phyloP scores from a whole-genome alignment of 2,113 vertebrate genomes.

The Haemorhous mexicanus region DNA sequence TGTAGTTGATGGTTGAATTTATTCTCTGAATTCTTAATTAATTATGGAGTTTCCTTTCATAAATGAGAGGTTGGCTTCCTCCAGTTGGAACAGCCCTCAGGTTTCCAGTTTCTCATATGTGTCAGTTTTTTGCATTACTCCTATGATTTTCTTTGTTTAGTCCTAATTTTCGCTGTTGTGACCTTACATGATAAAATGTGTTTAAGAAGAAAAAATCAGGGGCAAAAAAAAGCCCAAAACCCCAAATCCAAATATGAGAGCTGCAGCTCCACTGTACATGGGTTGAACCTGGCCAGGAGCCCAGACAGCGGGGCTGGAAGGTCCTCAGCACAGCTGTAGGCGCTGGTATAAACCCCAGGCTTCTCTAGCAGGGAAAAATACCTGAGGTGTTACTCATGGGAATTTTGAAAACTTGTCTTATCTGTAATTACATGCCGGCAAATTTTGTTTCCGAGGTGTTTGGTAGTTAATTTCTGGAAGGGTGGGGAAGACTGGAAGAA shows the following conservation, averaged over 20 bases:
- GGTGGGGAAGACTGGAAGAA: neutral
- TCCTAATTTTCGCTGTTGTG: neutral
- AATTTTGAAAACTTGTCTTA: conserved; percentile 43
- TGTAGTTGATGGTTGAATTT: neutral
- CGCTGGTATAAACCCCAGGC: conserved; percentile 7
- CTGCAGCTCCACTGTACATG: neutral
- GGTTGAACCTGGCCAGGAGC: neutral
- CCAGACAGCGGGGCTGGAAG: neutral
- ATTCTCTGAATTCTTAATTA: neutral
- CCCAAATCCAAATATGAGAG: neutral
- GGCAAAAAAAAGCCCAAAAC: neutral
- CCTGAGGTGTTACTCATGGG: neutral
- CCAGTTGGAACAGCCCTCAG: neutral
- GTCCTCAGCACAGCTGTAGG: neutral
- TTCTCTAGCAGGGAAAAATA: conserved; percentile 37
- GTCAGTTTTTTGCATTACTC: neutral
- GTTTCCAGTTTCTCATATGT: neutral
- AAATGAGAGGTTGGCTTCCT: neutral
- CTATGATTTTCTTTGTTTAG: neutral
- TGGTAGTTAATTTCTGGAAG: conserved; percentile 55
- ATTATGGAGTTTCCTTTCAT: neutral
- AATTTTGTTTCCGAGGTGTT: conserved; percentile 1
- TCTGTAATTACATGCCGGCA: conserved; percentile 56
- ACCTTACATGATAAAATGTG: neutral
- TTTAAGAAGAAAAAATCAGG: neutral